Evolutionary conservation across 2,888 invertebrate species (phyloP).

Genomic region (Calameuta filiformis): DNA sequence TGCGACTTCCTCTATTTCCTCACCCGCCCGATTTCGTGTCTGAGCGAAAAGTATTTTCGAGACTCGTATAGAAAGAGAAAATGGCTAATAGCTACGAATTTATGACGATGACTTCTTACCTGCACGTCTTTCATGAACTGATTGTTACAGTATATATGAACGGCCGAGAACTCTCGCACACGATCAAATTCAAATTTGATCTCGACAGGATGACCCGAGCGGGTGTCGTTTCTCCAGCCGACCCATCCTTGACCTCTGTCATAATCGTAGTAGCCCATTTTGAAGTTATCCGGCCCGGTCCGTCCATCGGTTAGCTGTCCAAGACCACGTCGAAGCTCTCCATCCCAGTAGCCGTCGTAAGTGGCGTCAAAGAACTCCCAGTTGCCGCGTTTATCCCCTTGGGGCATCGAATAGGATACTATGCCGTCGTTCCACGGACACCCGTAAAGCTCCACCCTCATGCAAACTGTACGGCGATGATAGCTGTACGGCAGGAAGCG

Average conservation of each 20-base stretch:
- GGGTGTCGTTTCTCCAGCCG: constrained; percentile 87
- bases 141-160: constrained; percentile 87
- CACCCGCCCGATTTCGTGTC: not conserved
- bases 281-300: constrained; percentile 81
- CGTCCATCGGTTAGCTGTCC: constrained; percentile 88
- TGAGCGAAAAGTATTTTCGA: not conserved
- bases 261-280: constrained; percentile 72
- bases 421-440: constrained; percentile 88
- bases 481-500: constrained; percentile 88
- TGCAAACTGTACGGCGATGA: constrained; percentile 87
- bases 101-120: constrained; percentile 65
- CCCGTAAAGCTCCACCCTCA: constrained; percentile 91
- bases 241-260: constrained; percentile 84
- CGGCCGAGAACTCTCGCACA: constrained; percentile 86
- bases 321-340: constrained; percentile 80
- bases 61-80: not conserved
- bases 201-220: constrained; percentile 73
- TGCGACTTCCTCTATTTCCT: not conserved
- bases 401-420: constrained; percentile 87
- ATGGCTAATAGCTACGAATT: not conserved
- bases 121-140: constrained; percentile 86
- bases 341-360: constrained; percentile 88
- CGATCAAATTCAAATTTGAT: constrained; percentile 86
- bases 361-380: constrained; percentile 86
- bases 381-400: constrained; percentile 84